A percentile compares a stretch with the other conserved stretches of the same genome.
Evolutionary conservation across 2,888 invertebrate species (phyloP).

Genomic region (Oeneis ivallda): DNA sequence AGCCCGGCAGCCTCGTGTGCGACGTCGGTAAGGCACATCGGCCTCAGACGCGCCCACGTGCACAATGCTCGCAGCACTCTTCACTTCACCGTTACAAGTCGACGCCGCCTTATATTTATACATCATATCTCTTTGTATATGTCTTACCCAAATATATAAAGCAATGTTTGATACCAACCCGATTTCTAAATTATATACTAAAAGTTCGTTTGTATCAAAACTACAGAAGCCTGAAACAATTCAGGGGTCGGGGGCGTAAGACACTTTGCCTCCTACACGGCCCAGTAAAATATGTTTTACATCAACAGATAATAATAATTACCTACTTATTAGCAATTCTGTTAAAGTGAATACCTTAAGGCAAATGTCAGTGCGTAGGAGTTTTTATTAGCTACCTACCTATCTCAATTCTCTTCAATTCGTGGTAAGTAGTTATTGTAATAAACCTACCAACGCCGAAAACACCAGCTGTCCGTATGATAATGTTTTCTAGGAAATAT

Average conservation of each 20-base stretch:
- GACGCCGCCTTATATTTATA: no score
- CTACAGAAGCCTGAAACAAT: neutral
- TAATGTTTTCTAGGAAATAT: slow-evolving; percentile 9
- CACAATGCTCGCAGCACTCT: no score
- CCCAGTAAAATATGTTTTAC: slow-evolving; percentile 39
- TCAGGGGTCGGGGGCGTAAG: slow-evolving; percentile 23
- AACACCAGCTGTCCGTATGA: neutral
- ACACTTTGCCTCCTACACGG: slow-evolving; percentile 43
- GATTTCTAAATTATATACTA: no score
- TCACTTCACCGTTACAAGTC: no score
- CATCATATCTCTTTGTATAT: no score
- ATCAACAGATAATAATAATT: slow-evolving; percentile 43
- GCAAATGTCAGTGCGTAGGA: slow-evolving; percentile 48
- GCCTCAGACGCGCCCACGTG: slow-evolving; percentile 81
- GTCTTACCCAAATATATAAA: no score
- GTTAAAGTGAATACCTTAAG: slow-evolving; percentile 35
- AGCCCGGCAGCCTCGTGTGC: slow-evolving; percentile 95
- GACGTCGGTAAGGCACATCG: slow-evolving; percentile 89
- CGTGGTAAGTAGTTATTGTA: neutral
- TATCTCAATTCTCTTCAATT: slow-evolving; percentile 3
- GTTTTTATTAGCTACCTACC: slow-evolving; percentile 17
- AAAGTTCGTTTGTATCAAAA: no score
- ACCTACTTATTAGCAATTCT: slow-evolving; percentile 42
- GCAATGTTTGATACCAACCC: no score
- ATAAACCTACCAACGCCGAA: neutral